These are phyloP conservation scores for Trichomalopsis sarcophagae DNA, from an alignment of 1,140 invertebrate species.

Conservation along the genomic window DNA sequence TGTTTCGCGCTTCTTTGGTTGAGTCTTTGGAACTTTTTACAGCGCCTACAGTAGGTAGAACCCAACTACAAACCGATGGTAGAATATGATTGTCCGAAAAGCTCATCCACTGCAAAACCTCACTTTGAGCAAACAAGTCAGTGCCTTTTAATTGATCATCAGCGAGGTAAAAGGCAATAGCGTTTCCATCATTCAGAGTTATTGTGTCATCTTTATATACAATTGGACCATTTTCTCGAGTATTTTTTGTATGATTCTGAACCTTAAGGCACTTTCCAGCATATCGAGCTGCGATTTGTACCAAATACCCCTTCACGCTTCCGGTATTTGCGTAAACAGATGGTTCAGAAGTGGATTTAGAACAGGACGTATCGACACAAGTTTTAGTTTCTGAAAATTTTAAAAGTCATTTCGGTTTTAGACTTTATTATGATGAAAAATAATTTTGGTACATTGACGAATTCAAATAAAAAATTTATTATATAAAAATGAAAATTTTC, in stretches of 20 bases:
- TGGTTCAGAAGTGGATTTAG: conserved; percentile 45
- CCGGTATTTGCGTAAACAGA: conserved; percentile 72
- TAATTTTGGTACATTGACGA: not conserved
- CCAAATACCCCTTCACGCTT: conserved; percentile 74
- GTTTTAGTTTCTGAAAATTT: conserved; percentile 39
- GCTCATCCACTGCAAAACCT: conserved; percentile 82
- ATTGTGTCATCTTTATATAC: conserved; percentile 70
- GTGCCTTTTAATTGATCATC: conserved; percentile 76
- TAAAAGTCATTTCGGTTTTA: conserved; percentile 18
- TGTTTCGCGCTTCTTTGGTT: conserved; percentile 59
- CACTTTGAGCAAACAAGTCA: conserved; percentile 72
- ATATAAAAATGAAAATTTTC: not conserved
- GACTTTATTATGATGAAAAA: not conserved
- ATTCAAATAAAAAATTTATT: conserved; percentile 1
- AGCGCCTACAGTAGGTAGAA: conserved; percentile 73
- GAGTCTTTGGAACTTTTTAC: conserved; percentile 52
- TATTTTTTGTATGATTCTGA: conserved; percentile 45
- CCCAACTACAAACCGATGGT: conserved; percentile 79
- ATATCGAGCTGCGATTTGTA: conserved; percentile 75
- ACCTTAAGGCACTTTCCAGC: conserved; percentile 68
- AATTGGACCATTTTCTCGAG: conserved; percentile 41
- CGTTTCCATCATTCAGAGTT: conserved; percentile 78
- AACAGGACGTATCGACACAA: not conserved
- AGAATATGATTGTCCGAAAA: conserved; percentile 80
- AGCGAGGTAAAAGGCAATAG: conserved; percentile 81